Evolutionary conservation across 2,113 vertebrate genomes (phyloP).

Genomic region (Girardinichthys multiradiatus): DNA sequence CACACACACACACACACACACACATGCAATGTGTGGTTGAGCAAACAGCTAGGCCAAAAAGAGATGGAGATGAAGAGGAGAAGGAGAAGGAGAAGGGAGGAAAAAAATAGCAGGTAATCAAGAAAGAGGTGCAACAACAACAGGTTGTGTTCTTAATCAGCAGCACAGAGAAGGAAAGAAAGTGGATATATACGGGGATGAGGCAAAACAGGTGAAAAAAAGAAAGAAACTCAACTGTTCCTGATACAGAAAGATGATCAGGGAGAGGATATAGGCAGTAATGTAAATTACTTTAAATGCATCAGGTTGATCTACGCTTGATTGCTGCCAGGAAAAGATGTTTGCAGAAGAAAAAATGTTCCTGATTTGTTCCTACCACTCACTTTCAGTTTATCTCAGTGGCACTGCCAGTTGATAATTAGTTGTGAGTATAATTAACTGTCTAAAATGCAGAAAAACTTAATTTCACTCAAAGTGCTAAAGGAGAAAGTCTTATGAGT

Average conservation of each 20-base stretch:
- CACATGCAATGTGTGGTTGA: conserved; percentile 52
- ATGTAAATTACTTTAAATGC: conserved; percentile 64
- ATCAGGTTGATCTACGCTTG: conserved; percentile 61
- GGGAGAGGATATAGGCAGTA: conserved; percentile 42
- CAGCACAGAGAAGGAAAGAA: conserved; percentile 34
- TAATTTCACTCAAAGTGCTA: conserved; percentile 22
- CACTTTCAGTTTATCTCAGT: conserved; percentile 36
- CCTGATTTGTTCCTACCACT: conserved; percentile 57
- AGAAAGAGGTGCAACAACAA: conserved; percentile 73
- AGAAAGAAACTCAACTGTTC: conserved; percentile 23
- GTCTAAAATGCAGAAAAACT: conserved; percentile 43
- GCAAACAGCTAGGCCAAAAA: conserved; percentile 63
- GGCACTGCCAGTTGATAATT: conserved; percentile 54
- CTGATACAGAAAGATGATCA: conserved; percentile 5
- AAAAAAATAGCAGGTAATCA: conserved; percentile 74
- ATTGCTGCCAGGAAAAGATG: conserved; percentile 64
- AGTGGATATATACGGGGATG: conserved; percentile 16
- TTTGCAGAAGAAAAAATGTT: conserved; percentile 39
- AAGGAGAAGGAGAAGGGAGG: too few relatives aligned
- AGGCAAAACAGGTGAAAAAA: conserved; percentile 37
- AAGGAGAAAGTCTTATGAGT: conserved; percentile 17
- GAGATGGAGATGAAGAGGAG: conserved; percentile 61
- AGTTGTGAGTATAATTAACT: conserved; percentile 59
- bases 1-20: conserved; percentile 22
- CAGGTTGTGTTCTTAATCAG: conserved; percentile 77